A percentile compares a stretch with the other conserved stretches of the same genome.
These are phyloP conservation scores for Babyrousa celebensis DNA, from an alignment of 2,797 vertebrate species.

Conservation along the genomic window DNA sequence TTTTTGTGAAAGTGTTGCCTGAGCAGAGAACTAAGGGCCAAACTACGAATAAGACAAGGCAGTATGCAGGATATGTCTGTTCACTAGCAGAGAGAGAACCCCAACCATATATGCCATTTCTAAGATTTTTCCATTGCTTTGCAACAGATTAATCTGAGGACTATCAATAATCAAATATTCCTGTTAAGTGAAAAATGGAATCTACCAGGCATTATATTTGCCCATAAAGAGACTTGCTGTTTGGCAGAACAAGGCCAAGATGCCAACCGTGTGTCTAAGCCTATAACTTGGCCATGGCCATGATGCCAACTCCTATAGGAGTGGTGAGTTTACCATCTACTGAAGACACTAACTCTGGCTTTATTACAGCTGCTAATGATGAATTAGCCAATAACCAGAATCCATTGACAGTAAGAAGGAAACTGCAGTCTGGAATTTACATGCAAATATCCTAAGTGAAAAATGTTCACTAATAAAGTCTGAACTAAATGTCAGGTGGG, in stretches of 20 bases:
- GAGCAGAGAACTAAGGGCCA: not conserved
- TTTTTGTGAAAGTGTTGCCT: not conserved
- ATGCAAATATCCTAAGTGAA: conserved; percentile 63
- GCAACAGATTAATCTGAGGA: conserved; percentile 37
- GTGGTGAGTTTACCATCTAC: conserved; percentile 44
- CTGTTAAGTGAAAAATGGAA: conserved; percentile 52
- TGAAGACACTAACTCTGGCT: not conserved
- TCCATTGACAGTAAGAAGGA: conserved; percentile 52
- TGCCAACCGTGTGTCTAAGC: not conserved
- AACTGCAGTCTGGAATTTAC: conserved; percentile 68
- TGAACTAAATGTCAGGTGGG: conserved; percentile 72
- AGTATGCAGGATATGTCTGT: not conserved
- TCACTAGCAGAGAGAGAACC: not conserved
- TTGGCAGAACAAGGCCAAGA: conserved; percentile 56
- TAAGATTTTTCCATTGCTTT: conserved; percentile 53
- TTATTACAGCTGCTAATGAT: conserved; percentile 70
- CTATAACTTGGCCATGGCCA: conserved; percentile 12
- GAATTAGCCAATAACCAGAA: conserved; percentile 74
- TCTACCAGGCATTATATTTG: not conserved
- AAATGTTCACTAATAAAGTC: conserved; percentile 69
- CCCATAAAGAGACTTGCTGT: not conserved
- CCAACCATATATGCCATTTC: not conserved
- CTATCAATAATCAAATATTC: conserved; percentile 53
- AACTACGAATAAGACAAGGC: conserved; percentile 3
- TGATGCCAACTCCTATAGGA: not conserved